A percentile compares a stretch with the other conserved stretches of the same genome.
These are phyloP conservation scores for Pseudococcus longispinus DNA, from an alignment of 2,888 invertebrate genomes.

Conservation along the genomic window DNA sequence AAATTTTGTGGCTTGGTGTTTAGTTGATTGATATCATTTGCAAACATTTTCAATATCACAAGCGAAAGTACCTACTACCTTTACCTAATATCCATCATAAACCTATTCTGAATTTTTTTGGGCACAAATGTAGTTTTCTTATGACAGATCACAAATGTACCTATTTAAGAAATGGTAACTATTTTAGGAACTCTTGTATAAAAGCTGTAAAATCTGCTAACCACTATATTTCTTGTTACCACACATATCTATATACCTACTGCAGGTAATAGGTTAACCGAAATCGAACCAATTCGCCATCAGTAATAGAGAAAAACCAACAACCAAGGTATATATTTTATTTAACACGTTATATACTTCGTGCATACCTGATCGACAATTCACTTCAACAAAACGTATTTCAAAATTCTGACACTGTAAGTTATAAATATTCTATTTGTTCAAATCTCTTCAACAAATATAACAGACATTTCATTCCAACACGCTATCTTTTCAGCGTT, in stretches of 20 bases:
- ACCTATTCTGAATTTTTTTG: too few relatives aligned
- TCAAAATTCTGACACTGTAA: slow-evolving; percentile 18
- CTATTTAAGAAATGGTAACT: too few relatives aligned
- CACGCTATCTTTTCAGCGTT: slow-evolving; percentile 18
- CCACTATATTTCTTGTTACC: neutral
- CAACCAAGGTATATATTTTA: neutral
- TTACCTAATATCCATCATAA: too few relatives aligned
- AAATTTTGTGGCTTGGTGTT: too few relatives aligned
- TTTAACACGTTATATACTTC: neutral
- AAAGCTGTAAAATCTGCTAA: too few relatives aligned
- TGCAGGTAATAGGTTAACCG: neutral
- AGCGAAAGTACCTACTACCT: too few relatives aligned
- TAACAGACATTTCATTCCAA: slow-evolving; percentile 16
- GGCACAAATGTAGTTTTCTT: too few relatives aligned
- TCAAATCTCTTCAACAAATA: slow-evolving; percentile 24
- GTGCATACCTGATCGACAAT: neutral
- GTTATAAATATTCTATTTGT: slow-evolving; percentile 26
- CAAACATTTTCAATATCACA: too few relatives aligned
- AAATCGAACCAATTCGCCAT: neutral
- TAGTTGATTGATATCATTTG: too few relatives aligned
- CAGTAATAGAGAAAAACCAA: neutral
- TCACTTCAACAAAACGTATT: slow-evolving; percentile 10
- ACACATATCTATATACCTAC: too few relatives aligned
- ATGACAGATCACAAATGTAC: too few relatives aligned
- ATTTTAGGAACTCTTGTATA: too few relatives aligned